Evolutionary conservation across 2,113 vertebrate species (phyloP), one percentile per base, ranked within the genome.

Genomic region (Neodon shergylaensis): DNA sequence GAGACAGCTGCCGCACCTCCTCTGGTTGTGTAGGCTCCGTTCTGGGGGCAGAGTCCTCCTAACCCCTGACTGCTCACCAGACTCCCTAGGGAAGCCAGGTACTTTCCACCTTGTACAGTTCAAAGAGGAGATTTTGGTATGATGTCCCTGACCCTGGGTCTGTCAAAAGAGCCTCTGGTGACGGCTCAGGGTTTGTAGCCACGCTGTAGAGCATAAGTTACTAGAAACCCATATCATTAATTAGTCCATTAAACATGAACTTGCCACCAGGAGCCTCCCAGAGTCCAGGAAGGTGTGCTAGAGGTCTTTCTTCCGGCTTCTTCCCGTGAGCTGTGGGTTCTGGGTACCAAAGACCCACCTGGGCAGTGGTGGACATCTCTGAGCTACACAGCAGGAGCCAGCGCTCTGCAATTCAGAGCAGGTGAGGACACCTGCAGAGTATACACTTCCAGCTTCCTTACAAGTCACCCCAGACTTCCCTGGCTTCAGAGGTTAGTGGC

Each of bases 291-390:
- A 61, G 28, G 33, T 66, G 66, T 11, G 3, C 49, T 68, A 52
- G 74, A 92, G 66, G 85, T 70, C 74, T 65, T 22, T 63, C 5
- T 36, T 36, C 49, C 26, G 5, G 22, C 26, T 78, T 42, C 3
- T 58, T 78, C 17, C 42, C 22, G n/a, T 16, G 44, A 54, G 73
- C 52, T 70, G n/a, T 24, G 90, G 78, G 36, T 58, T 47, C 39
- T 14, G 0, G 3, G 47, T 13, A 1, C 31, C 10, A 0, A 31
- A 12, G 8, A 33, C 19, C 8, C 0, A 33, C 14, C 6, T 1
- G 0, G 47, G 85, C 42, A 13, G 2, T 26, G 16, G 54, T 28
- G 42, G 24, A 73, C 58, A 36, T 16, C 36, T 4, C 63, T 33
- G 17, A 47, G 16, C 19, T 54, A 13, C 28, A 12, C 0, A 49